Evolutionary conservation across 2,888 invertebrate genomes (phyloP), one percentile per base, ranked within the genome.

Genomic region (Cremastobaeus sp.): DNA sequence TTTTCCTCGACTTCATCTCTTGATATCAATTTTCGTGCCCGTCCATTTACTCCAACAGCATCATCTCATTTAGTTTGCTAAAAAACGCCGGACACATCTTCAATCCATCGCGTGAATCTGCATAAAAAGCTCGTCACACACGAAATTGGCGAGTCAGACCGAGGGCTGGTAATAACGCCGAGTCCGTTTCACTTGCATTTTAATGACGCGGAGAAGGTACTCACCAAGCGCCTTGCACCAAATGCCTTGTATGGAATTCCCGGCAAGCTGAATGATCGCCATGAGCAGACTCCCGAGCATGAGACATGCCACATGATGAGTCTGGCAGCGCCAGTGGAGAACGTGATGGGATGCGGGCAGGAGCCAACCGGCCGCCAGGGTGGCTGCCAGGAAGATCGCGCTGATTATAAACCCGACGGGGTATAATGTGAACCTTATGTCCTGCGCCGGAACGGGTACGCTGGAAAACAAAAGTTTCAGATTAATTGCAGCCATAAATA

Each of bases 271-370:
- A 80, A 93, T 93, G 84, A 92, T 91, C 77, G 94, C 94, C 86
- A 96, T 90, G 83, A 95, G 89, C 77, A 94, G 90, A 88, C 95
- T 94, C 74, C 94, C 95, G 82, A 95, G 89, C 88, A 95, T 91
- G 77, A 96, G 91, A 84, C 95, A 94, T 74, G 92, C 92, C 78
- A 96, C 94, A 88, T 96, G 95, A 88, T 94, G 93, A 78, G 95
- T 95, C 89, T 96, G 95, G 86, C 95, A 95, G 82, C 94, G 91
- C 94, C 95, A 95, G 88, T 96, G 96, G 81, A 96, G 90, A 76
- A 94, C 94, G 89, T 95, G 95, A 89, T 94, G 93, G 80, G 94
- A 93, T 77, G 94, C 93, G 54, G 95, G 95, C 86, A 95, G 90
- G 79, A 95, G 90, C 82, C 93, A 93, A 12, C 95, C 93, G 8